Evolutionary conservation across 2,888 invertebrate species (phyloP), one percentile per base, ranked within the genome.

Genomic region (Philaethria dido): DNA sequence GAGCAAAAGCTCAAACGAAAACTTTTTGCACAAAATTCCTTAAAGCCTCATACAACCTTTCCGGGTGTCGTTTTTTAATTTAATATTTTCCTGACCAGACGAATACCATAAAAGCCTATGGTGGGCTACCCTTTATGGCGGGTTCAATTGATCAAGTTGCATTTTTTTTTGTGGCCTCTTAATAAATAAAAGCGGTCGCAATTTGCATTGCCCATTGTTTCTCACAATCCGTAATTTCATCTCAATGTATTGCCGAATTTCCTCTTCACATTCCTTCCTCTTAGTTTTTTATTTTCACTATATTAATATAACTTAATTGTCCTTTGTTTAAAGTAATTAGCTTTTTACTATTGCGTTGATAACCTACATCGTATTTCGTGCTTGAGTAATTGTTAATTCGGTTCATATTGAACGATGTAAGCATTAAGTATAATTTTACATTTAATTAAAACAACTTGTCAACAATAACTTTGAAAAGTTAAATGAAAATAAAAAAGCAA

Each of bases 171-270:
- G 80, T 76, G 76, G 76, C 75, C 78, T 78, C 74, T 77, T 78
- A 79, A 86, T 86, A 84, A 85, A 87, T 83, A 84, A 86, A 84
- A 80, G 79, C 80, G 75, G 78, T 76, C 81, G 79, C 82, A 86
- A 90, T 89, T 89, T 89, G 88, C 91, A 87, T 89, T 79, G 78
- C 22, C 89, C 89, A 91, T 92, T 91, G 91, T 91, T 89, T 84
- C 80, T 74, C 68, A 77, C 78, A 74, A 84, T 84, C 78, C 84
- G 84, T 84, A 87, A 88, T 87, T 89, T 84, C 81, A 79, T 76
- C 78, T 75, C 81, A 80, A 80, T 80, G 80, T 80, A 79, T 79
- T 80, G 81, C 82, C 78, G 78, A 79, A 80, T 82, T 78, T 79
- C 73, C 72, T 80, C 55, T 77, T 76, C 75, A 73, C 71, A 74